A percentile compares a stretch with the other conserved stretches of the same genome.
Evolutionary conservation across 64 coral and sea anemone species (phyloP).

Genomic region (Montipora efflorescens): DNA sequence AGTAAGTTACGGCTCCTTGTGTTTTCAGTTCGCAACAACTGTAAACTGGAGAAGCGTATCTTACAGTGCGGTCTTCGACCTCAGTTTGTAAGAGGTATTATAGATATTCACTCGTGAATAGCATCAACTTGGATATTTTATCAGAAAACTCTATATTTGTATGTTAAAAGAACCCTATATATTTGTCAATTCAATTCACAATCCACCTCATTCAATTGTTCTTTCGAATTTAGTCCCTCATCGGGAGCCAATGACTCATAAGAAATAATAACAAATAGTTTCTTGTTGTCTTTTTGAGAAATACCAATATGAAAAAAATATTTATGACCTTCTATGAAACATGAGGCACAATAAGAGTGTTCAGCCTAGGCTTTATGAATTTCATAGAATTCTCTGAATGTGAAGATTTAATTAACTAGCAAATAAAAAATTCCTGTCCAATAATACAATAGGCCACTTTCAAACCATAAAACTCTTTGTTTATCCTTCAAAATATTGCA

Average conservation of each 20-base stretch:
- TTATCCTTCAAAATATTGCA: too few relatives aligned
- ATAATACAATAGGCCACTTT: neutral
- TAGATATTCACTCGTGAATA: neutral
- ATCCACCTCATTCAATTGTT: neutral
- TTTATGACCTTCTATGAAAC: neutral
- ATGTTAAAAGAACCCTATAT: neutral
- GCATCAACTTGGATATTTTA: neutral
- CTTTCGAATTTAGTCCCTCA: neutral
- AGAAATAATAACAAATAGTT: neutral
- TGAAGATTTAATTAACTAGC: neutral
- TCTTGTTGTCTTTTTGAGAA: neutral
- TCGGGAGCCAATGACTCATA: neutral
- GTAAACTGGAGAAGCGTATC: too few relatives aligned
- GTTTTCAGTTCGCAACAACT: too few relatives aligned
- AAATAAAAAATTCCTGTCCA: neutral
- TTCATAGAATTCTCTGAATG: neutral
- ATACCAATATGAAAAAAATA: neutral
- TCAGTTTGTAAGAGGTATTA: too few relatives aligned
- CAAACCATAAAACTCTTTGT: too few relatives aligned
- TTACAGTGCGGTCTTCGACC: too few relatives aligned
- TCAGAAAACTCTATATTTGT: conserved; percentile 1
- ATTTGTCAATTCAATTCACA: neutral
- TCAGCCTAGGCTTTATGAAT: neutral
- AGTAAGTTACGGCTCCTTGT: too few relatives aligned
- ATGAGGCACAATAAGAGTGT: neutral